Evolutionary conservation across 2,797 vertebrate genomes (phyloP).

Genomic region (Paguma larvata): DNA sequence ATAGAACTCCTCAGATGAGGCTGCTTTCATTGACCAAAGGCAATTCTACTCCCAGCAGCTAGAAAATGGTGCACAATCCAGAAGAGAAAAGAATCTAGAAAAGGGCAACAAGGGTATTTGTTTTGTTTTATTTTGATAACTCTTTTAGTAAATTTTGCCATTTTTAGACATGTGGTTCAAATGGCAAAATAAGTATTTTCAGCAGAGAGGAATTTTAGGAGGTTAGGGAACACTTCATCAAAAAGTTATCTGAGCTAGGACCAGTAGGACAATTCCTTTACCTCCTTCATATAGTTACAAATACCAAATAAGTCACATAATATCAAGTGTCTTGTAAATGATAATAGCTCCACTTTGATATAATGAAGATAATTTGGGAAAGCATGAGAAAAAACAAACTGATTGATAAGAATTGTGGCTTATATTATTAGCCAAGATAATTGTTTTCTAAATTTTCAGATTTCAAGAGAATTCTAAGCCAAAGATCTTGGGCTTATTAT

Average conservation of each 20-base stretch:
- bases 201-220: not conserved
- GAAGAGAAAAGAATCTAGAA: not conserved
- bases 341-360: not conserved
- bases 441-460: constrained; percentile 60
- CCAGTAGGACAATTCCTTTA: not conserved
- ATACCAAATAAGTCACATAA: not conserved
- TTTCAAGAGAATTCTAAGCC: constrained; percentile 70
- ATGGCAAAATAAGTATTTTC: constrained; percentile 16
- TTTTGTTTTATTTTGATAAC: not conserved
- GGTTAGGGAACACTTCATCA: not conserved
- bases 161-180: not conserved
- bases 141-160: not conserved
- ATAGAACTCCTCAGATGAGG: accelerated
- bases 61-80: not conserved
- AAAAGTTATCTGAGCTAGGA: not conserved
- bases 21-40: not conserved
- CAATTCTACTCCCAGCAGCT: not conserved
- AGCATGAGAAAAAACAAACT: not conserved
- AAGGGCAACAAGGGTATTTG: not conserved
- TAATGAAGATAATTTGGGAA: not conserved
- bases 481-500: constrained; percentile 1
- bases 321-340: not conserved
- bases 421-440: constrained; percentile 32
- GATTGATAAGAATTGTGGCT: constrained; percentile 70
- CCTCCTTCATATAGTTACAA: not conserved